These are phyloP conservation scores for Colletes latitarsis DNA, from an alignment of 1,140 invertebrate species.

Conservation along the genomic window DNA sequence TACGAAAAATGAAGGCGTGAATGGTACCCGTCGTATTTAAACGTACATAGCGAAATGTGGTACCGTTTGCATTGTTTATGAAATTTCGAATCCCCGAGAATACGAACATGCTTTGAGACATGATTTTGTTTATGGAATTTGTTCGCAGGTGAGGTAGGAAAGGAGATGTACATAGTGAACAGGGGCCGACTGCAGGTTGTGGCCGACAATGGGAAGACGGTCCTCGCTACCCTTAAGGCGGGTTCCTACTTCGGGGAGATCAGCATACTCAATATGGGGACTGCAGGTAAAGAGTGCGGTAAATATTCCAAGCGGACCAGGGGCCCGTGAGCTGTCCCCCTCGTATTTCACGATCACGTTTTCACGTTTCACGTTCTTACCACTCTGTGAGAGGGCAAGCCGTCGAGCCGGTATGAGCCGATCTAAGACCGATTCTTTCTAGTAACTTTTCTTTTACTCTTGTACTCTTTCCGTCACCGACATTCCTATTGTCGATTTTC, in stretches of 20 bases:
- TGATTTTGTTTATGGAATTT: neutral
- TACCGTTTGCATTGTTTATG: no score
- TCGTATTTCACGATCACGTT: conserved; percentile 78
- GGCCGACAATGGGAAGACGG: conserved; percentile 97
- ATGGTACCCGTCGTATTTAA: no score
- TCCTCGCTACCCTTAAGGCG: conserved; percentile 96
- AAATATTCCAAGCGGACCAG: conserved; percentile 89
- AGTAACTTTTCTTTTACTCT: conserved; percentile 48
- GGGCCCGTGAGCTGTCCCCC: conserved; percentile 77
- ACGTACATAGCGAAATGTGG: no score
- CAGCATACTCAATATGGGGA: conserved; percentile 99
- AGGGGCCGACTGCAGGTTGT: conserved; percentile 97
- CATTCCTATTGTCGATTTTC: conserved; percentile 49
- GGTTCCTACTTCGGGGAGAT: conserved; percentile 99
- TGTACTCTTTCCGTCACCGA: conserved; percentile 53
- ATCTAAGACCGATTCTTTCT: conserved; percentile 73
- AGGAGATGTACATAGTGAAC: conserved; percentile 99
- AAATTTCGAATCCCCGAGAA: no score
- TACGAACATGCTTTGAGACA: no score
- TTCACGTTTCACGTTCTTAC: conserved; percentile 77
- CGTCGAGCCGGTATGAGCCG: conserved; percentile 78
- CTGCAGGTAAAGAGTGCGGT: conserved; percentile 97
- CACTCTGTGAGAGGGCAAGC: conserved; percentile 75
- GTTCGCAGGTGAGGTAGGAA: conserved; percentile 95
- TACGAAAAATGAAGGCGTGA: no score